Percentiles rank a stretch among this genome's conserved stretches.
Conservation (phyloP, 2,113 vertebrate genomes). For the cat (Felis catus) region DNA sequence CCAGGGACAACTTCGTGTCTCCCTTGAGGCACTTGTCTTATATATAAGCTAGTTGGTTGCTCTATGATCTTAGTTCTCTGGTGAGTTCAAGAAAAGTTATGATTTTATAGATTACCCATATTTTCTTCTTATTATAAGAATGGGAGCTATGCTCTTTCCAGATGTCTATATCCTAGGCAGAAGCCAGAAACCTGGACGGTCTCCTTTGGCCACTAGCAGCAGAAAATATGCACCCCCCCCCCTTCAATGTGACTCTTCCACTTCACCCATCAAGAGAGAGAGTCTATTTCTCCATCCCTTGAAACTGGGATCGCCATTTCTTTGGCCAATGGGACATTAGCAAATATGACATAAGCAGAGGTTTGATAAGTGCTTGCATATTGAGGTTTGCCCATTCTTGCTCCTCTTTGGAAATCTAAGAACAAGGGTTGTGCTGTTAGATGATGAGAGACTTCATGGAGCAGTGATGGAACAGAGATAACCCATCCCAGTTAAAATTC, state of each 20-base stretch:
- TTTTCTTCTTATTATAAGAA: not conserved
- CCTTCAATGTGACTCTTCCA: not conserved
- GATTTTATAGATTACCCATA: not conserved
- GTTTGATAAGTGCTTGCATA: conserved; percentile 5
- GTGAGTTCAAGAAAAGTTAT: not conserved
- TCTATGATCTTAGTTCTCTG: not conserved
- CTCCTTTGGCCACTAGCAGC: not conserved
- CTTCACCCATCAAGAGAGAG: not conserved
- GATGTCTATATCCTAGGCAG: not conserved
- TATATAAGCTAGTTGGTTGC: conserved; percentile 1
- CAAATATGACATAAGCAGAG: not conserved
- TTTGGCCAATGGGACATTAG: not conserved
- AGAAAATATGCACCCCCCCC: not conserved
- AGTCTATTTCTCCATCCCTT: not conserved
- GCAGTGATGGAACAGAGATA: not conserved
- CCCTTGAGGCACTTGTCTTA: not conserved
- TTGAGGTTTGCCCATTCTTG: not conserved
- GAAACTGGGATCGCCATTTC: not conserved
- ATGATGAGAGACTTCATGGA: not conserved
- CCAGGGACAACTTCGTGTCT: not conserved
- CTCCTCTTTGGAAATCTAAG: not conserved
- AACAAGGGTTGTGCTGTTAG: not conserved
- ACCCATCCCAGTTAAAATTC: not conserved
- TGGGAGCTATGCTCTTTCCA: not conserved
- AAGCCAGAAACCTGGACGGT: not conserved